Percentiles rank a stretch among this genome's conserved stretches.
phyloP scores from a whole-genome alignment of 2,113 vertebrate genomes.

The Erythrocercus mccallii region DNA sequence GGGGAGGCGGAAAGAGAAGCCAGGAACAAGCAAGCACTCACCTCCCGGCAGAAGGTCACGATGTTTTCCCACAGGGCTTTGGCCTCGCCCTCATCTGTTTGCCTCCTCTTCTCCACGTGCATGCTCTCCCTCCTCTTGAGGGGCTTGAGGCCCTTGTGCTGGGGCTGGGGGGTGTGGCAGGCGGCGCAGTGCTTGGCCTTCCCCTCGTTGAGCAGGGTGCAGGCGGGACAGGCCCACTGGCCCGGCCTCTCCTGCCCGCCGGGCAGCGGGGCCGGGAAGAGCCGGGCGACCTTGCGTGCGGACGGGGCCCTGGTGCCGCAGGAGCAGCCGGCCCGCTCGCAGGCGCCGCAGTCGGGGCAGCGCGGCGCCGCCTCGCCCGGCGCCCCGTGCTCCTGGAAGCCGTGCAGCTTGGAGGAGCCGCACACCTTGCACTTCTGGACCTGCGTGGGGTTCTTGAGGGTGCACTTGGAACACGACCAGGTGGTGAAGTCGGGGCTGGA shows the following conservation, averaged over 20 bases:
- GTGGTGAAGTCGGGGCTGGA: constrained; percentile 95
- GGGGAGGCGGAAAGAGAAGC: not conserved
- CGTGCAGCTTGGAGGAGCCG: constrained; percentile 91
- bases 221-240: constrained; percentile 92
- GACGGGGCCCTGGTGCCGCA: constrained; percentile 53
- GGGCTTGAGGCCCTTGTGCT: constrained; percentile 79
- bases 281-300: constrained; percentile 71
- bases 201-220: constrained; percentile 88
- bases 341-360: constrained; percentile 76
- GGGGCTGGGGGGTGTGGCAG: constrained; percentile 91
- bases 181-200: constrained; percentile 89
- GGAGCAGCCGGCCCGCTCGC: constrained; percentile 55
- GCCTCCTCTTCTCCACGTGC: constrained; percentile 89
- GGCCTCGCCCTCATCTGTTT: constrained; percentile 93
- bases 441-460: constrained; percentile 86
- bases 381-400: constrained; percentile 84
- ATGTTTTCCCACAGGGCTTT: constrained; percentile 97
- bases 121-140: constrained; percentile 92
- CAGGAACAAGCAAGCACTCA: constrained; percentile 57
- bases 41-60: constrained; percentile 94
- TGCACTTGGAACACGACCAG: constrained; percentile 95
- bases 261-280: constrained; percentile 57
- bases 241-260: constrained; percentile 51
- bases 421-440: constrained; percentile 87
- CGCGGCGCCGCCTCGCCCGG: constrained; percentile 16